These are phyloP conservation scores for Monodelphis domestica DNA, from an alignment of 2,797 vertebrate genomes.

Conservation along the genomic window DNA sequence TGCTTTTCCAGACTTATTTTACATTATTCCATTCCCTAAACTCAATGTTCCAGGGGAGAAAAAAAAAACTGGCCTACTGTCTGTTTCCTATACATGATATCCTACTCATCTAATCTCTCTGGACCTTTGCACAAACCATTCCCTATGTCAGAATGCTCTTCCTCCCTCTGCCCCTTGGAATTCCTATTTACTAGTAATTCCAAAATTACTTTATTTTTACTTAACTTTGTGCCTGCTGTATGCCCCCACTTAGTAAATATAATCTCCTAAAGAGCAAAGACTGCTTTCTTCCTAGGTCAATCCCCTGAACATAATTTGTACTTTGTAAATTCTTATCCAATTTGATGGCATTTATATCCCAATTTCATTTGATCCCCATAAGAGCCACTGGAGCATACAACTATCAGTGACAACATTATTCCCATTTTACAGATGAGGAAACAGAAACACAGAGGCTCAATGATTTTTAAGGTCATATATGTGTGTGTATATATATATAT, in stretches of 20 bases:
- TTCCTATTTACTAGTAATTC: not conserved
- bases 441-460: not conserved
- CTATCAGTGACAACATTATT: not conserved
- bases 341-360: not conserved
- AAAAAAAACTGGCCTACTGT: too few relatives aligned
- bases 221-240: not conserved
- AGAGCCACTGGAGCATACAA: not conserved
- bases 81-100: not conserved
- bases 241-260: not conserved
- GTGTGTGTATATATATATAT: too few relatives aligned
- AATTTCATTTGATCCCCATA: not conserved
- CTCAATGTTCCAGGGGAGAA: too few relatives aligned
- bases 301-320: not conserved
- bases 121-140: not conserved
- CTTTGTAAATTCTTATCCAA: too few relatives aligned
- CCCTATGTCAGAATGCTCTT: not conserved
- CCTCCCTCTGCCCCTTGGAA: not conserved
- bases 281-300: not conserved
- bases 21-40: not conserved
- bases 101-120: not conserved
- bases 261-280: not conserved
- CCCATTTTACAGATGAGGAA: not conserved
- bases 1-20: not conserved
- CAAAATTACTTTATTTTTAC: not conserved
- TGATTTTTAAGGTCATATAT: not conserved